Percentiles rank a stretch among this genome's conserved stretches.
phyloP scores from a whole-genome alignment of 2,113 vertebrate genomes.

The Microtus ochrogaster region DNA sequence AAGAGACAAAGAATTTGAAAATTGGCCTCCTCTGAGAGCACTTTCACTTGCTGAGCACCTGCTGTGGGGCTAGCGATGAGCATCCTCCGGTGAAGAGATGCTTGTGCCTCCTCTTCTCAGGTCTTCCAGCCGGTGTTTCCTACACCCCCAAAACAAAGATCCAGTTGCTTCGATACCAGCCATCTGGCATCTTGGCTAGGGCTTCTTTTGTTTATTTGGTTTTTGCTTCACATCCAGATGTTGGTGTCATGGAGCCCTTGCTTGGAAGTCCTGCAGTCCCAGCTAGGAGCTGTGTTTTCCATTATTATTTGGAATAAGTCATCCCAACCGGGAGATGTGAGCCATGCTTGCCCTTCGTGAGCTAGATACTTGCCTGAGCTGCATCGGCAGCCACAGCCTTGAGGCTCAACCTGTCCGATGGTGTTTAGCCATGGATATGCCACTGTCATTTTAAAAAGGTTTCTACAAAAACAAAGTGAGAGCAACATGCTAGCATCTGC shows the following conservation, averaged over 20 bases:
- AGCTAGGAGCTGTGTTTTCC: constrained; percentile 33
- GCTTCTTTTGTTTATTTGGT: constrained; percentile 30
- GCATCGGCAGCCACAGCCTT: background rate
- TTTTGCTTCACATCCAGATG: constrained; percentile 64
- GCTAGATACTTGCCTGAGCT: background rate
- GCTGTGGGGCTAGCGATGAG: background rate
- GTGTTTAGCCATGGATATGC: background rate
- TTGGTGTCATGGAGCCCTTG: constrained; percentile 39
- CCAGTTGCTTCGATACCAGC: background rate
- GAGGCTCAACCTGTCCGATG: background rate
- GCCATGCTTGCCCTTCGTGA: constrained; percentile 1
- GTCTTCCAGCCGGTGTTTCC: background rate
- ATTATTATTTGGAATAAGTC: constrained; percentile 52
- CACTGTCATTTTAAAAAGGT: background rate
- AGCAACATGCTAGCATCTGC: background rate
- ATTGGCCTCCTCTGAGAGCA: background rate
- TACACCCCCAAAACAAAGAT: background rate
- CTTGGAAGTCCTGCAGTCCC: constrained; percentile 24
- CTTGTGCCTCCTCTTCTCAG: background rate
- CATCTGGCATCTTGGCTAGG: constrained; percentile 38
- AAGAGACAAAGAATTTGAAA: background rate
- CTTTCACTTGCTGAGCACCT: background rate
- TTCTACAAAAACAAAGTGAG: background rate
- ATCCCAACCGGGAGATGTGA: constrained; percentile 29
- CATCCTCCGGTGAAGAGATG: background rate